phyloP scores from a whole-genome alignment of 2,113 vertebrate species.

The Pan troglodytes region NHGRI_mPanTro3-v2.1_pri NC_072412.2:72051001-72051500 shows the following conservation, averaged over 20 bases:
- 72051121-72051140: conserved; percentile 33
- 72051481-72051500: conserved; percentile 41
- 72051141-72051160: background rate
- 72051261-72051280: background rate
- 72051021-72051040: background rate
- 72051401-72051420: background rate
- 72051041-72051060: conserved; percentile 39
- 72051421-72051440: conserved; percentile 48
- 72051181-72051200: background rate
- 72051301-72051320: background rate
- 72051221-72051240: conserved; percentile 34
- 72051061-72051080: background rate
- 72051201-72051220: conserved; percentile 47
- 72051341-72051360: conserved; percentile 25
- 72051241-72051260: conserved; percentile 6
- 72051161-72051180: conserved; percentile 44
- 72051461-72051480: background rate
- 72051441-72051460: background rate
- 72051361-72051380: conserved; percentile 20
- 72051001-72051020: background rate
- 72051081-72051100: background rate
- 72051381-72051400: conserved; percentile 41
- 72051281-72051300: conserved; percentile 54
- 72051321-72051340: conserved; percentile 42
- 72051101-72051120: background rate